Percentiles rank a stretch among this genome's conserved stretches.
Conservation (phyloP, 2,797 vertebrate species). For the Scolopax rusticola region DNA sequence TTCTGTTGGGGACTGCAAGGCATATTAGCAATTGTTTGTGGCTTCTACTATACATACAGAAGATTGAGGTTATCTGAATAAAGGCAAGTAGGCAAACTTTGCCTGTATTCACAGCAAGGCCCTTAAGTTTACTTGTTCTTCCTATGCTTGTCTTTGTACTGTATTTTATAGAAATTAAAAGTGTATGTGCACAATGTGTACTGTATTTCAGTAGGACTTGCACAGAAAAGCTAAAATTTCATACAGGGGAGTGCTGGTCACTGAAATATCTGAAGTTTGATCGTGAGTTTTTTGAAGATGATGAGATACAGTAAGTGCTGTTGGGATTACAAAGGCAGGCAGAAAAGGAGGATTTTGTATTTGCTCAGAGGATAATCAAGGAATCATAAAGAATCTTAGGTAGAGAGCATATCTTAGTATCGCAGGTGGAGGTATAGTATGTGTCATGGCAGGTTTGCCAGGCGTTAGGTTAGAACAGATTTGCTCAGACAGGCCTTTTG, state of each 20-base stretch:
- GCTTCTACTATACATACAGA: neutral
- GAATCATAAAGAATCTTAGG: neutral
- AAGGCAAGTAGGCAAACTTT: neutral
- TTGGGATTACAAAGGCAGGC: neutral
- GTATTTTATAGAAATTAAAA: neutral
- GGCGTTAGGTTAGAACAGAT: neutral
- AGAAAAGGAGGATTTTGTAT: neutral
- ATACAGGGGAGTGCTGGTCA: neutral
- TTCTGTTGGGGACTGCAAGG: neutral
- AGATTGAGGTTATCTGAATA: neutral
- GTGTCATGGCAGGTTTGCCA: slow-evolving; percentile 16
- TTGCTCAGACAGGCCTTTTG: slow-evolving; percentile 16
- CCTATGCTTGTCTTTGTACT: neutral
- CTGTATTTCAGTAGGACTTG: neutral
- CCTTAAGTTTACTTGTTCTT: neutral
- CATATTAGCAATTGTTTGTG: neutral
- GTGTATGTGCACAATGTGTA: neutral
- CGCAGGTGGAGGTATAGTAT: neutral
- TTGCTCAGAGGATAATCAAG: neutral
- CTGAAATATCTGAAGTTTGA: neutral
- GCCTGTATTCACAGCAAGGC: neutral
- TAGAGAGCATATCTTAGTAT: neutral
- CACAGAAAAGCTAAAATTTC: neutral
- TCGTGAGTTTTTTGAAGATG: neutral
- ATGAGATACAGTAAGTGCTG: neutral